Evolutionary conservation across 2,888 invertebrate species (phyloP), one percentile per base, ranked within the genome.

Genomic region (Drosophila borborema): DNA sequence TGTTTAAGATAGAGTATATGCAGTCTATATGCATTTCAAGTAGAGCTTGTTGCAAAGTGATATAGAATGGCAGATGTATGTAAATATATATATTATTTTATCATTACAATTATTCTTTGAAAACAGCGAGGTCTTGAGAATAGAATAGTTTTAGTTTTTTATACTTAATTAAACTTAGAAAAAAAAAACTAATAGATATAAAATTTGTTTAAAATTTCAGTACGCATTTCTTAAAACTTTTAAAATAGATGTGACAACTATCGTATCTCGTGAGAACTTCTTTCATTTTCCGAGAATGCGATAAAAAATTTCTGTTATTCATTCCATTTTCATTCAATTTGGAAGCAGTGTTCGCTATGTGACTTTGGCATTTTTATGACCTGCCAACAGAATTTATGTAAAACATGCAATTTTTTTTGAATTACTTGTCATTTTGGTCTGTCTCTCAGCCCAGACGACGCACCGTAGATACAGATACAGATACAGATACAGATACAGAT

Each of bases 321-420:
- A 8, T 12, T 6, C n/a, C 16, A 8, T 62, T 62, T 79, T 54
- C 16, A 16, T 16, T 9, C 16, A 38, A 12, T 40, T 6, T 62
- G 40, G 74, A 3, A 55, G 46, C 77, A 77, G 41, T 77, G 77
- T 77, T 67, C 76, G 34, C 34, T 53, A 36, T 64, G 55, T 28
- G 70, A 51, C 46, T 61, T 51, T 62, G 60, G 58, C 80, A 74
- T 74, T 71, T 65, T 79, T 72, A 82, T 74, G 53, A 45, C 46
- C 67, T 65, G 69, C 38, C 18, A 36, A 36, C 31, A 78, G 82
- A 80, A 83, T 82, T 82, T 77, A 80, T 86, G 86, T 83, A 74
- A 83, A 85, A 83, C 83, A 83, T 85, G 88, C 82, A 82, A 81
- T 76, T 89, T 76, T 75, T 82, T 83, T 84, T 83, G 81, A 83